These are phyloP conservation scores for Anthopleura sola DNA, from an alignment of 64 coral and sea anemone species.

Conservation along the genomic window DNA sequence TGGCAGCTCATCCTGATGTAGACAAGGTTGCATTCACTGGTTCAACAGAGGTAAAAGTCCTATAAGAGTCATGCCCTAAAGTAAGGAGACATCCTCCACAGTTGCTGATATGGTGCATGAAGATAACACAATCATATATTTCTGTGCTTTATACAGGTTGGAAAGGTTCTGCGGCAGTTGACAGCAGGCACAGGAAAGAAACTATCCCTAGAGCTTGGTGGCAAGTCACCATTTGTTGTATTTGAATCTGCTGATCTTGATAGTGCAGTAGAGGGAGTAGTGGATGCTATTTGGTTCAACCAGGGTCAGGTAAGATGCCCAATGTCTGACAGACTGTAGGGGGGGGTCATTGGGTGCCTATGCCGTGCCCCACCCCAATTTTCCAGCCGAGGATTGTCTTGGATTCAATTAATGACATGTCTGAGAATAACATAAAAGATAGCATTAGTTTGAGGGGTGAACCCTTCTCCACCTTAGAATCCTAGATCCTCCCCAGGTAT, in stretches of 20 bases:
- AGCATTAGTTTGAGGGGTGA: no score
- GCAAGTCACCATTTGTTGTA: slow-evolving; percentile 96
- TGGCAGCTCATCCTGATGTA: slow-evolving; percentile 79
- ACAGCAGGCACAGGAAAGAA: slow-evolving; percentile 95
- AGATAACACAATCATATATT: not conserved
- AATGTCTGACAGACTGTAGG: no score
- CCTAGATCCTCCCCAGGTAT: no score
- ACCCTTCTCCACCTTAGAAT: no score
- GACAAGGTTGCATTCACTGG: slow-evolving; percentile 99
- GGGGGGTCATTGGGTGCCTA: no score
- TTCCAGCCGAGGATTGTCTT: no score
- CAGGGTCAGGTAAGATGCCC: slow-evolving; percentile 77
- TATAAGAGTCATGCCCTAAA: not conserved
- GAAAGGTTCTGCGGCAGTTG: slow-evolving; percentile 71
- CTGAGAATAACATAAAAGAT: no score
- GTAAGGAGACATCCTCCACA: no score
- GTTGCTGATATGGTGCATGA: not conserved
- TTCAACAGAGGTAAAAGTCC: slow-evolving; percentile 80
- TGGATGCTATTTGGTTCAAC: slow-evolving; percentile 98
- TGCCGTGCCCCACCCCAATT: no score
- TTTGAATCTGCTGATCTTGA: slow-evolving; percentile 97
- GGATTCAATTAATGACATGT: no score
- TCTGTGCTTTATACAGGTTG: slow-evolving; percentile 61
- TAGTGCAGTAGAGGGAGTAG: slow-evolving; percentile 88
- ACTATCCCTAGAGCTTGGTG: slow-evolving; percentile 93